Base-by-base conservation (phyloP, 1,140 invertebrate genomes). In the Heliconius congener region DNA sequence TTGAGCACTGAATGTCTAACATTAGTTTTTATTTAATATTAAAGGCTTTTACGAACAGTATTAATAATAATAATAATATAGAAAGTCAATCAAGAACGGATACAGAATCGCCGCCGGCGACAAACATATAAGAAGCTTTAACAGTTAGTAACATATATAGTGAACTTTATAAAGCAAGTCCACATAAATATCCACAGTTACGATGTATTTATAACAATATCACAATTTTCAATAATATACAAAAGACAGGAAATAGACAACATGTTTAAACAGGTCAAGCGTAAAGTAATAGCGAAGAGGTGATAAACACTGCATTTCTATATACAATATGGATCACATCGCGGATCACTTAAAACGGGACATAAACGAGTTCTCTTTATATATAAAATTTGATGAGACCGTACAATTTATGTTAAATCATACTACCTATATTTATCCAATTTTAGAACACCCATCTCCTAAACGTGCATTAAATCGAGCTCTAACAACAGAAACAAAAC, bases 211-310 rank as follows among this genome's bases (percentile, higher is more conserved):
- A 91, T 92, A 93, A 94, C 91, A 93, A 94, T 94, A 94, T 94
- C 93, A 94, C 93, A 94, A 90, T 94, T 94, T 94, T 94, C 88
- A 93, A 93, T 94, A 94, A 93, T 92, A 93, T 92, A 93, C 91
- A 94, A 90, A 94, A 90, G 89, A 91, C 85, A 89, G 90, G 87
- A 91, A 78, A 80, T 87, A 90, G 84, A 91, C 89, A 90, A 91
- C 84, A 91, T 81, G 83, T 85, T 88, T 88, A 89, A 91, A 93
- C 88, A 94, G 90, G 89, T 88, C 88, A 94, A 94, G 91, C 91
- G 85, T 94, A 90, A 87, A 91, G 84, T 90, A 92, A 94, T 83
- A 89, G 84, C 86, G 88, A 90, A 91, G 81, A 85, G 83, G 83
- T 91, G 86, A 87, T 85, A 85, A 89, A 87, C 83, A 85, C 80